Conservation (phyloP, 2,888 invertebrate species). For the Emmelina monodactyla region DNA sequence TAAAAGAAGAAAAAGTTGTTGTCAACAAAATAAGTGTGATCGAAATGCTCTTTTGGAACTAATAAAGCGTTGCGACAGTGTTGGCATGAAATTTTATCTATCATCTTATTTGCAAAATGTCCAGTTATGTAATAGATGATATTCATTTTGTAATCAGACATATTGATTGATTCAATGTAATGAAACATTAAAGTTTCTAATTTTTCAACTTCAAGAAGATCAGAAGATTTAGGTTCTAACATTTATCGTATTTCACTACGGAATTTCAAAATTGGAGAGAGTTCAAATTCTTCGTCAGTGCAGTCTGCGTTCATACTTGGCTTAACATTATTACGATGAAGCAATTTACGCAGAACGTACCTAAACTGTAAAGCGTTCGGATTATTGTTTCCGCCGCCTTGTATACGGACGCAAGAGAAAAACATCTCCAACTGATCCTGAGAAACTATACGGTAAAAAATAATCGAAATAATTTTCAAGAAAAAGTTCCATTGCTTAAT, state of each 20-base stretch:
- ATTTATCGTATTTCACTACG: constrained; percentile 2
- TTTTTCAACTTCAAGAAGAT: constrained; percentile 1
- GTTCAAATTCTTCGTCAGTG: constrained; percentile 9
- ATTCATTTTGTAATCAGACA: constrained; percentile 5
- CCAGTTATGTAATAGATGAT: constrained; percentile 7
- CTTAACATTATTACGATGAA: constrained; percentile 10
- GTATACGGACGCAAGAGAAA: not conserved
- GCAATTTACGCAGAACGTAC: constrained; percentile 12
- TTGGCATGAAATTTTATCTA: constrained; percentile 9
- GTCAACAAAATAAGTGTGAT: not conserved
- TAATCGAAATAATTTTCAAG: not conserved
- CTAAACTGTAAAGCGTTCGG: constrained; percentile 2
- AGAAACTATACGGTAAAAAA: not conserved
- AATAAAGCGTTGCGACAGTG: constrained; percentile 6
- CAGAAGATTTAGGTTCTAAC: not conserved
- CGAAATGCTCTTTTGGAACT: not conserved
- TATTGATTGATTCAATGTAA: constrained; percentile 2
- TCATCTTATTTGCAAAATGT: constrained; percentile 8
- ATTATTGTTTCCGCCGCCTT: not conserved
- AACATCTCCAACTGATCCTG: constrained; percentile 3
- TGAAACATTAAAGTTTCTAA: not conserved
- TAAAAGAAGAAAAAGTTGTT: too few species aligned
- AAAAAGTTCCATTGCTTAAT: not conserved
- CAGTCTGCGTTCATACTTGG: constrained; percentile 12
- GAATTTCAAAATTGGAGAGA: constrained; percentile 11